These are phyloP conservation scores for Neria commutata DNA, from an alignment of 2,888 invertebrate species.

Conservation along the genomic window DNA sequence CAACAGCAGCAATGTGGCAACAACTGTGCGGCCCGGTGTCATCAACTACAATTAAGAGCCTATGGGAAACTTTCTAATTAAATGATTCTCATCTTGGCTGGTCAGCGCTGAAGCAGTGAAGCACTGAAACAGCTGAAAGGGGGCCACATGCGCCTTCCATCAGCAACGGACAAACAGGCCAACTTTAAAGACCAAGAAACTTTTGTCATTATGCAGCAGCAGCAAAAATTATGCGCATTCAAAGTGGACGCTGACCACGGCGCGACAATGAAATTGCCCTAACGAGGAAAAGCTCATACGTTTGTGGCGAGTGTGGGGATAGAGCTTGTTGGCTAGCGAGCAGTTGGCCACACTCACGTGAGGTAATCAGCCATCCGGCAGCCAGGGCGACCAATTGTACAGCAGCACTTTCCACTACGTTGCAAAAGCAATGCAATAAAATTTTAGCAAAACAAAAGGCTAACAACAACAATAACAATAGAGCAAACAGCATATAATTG, in stretches of 20 bases:
- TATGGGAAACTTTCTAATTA: slow-evolving; percentile 61
- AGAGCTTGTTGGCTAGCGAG: no score
- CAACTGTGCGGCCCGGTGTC: slow-evolving; percentile 32
- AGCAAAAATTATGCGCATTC: slow-evolving; percentile 5
- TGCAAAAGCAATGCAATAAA: slow-evolving; percentile 14
- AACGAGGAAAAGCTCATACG: no score
- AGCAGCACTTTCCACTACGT: background rate
- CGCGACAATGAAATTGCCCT: no score
- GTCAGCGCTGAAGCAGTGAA: slow-evolving; percentile 23
- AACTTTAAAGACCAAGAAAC: slow-evolving; percentile 39
- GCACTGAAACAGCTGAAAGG: slow-evolving; percentile 16
- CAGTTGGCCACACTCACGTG: background rate
- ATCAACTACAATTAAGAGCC: slow-evolving; percentile 50
- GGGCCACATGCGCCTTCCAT: background rate
- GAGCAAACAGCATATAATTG: background rate
- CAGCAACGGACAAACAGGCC: slow-evolving; percentile 40
- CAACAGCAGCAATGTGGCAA: slow-evolving; percentile 27
- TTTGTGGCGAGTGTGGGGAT: no score
- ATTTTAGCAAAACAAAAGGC: slow-evolving; percentile 12
- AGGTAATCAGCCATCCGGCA: background rate
- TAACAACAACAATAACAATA: background rate
- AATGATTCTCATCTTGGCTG: slow-evolving; percentile 58
- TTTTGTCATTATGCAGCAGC: slow-evolving; percentile 51
- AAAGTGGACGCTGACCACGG: background rate
- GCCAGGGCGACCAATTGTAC: background rate